phyloP scores from a whole-genome alignment of 2,113 vertebrate genomes.

The Ictalurus furcatus region DNA sequence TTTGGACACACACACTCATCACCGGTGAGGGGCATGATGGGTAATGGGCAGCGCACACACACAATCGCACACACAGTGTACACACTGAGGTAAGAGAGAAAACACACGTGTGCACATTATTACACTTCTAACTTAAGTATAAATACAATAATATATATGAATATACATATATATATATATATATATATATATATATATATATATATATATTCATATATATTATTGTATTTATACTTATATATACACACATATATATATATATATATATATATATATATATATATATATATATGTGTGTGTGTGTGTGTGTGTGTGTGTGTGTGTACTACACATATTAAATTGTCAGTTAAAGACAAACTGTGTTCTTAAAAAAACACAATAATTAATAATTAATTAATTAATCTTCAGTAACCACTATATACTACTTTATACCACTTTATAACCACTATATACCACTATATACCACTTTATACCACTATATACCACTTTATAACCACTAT shows the following conservation, averaged over 20 bases:
- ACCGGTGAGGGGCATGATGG: constrained; percentile 71
- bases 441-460: too few species aligned
- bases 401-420: not conserved
- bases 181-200: not conserved
- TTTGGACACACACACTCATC: constrained; percentile 71
- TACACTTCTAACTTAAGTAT: not conserved
- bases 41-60: constrained; percentile 43
- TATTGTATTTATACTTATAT: too few species aligned
- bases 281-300: too few species aligned
- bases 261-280: not conserved
- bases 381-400: not conserved
- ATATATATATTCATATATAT: not conserved
- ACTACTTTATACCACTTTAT: too few species aligned
- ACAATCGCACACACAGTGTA: constrained; percentile 48
- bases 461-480: too few species aligned
- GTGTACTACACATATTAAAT: not conserved
- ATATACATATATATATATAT: not conserved
- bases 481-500: too few species aligned
- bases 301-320: not conserved
- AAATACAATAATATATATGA: not conserved
- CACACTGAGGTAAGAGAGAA: constrained; percentile 43
- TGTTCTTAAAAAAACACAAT: not conserved
- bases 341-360: not conserved
- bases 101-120: not conserved
- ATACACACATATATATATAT: not conserved